Evolutionary conservation across 2,113 vertebrate species (phyloP), one percentile per base, ranked within the genome.

Genomic region (Tachuris rubrigastra): DNA sequence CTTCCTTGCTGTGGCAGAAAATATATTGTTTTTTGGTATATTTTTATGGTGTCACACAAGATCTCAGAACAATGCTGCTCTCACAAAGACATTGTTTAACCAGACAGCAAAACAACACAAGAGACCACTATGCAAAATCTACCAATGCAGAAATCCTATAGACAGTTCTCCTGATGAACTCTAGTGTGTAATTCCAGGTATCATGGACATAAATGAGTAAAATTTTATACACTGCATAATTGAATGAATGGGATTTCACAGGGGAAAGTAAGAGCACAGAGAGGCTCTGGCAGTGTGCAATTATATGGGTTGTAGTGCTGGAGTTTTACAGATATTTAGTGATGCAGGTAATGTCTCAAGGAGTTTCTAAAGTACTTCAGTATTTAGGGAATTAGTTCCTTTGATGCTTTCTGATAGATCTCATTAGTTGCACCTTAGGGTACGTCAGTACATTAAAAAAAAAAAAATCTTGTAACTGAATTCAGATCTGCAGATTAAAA

Each of bases 301-400:
- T 69, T 66, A 85, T 12, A 58, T 30, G 20, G 41, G 18, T 27
- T 69, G 37, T 46, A 86, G 28, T 46, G 56, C 44, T 72, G 55
- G 44, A 62, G 62, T 79, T 76, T n/a, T 62, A 78, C 53, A 87
- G 76, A 24, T 58, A 72, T 37, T 90, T 92, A 89, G 83, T 68
- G 66, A 94, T 69, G 69, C 69, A 75, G 49, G 44, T 75, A 78
- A 92, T 35, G 69, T 81, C 52, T 90, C 66, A 74, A 82, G 76
- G 83, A 89, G 85, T 89, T 96, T 85, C 53, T 65, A 39, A 90
- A 92, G 68, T 60, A 74, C 37, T 75, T 89, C 2, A 86, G 44
- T 55, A 94, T 89, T 87, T 84, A 89, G 75, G 41, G 73, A 93
- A 81, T 93, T 90, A 73, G 46, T 52, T 79, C 52, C 52, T 86